Evolutionary conservation across 2,113 vertebrate species (phyloP).

Genomic region (Oxyura jamaicensis): DNA sequence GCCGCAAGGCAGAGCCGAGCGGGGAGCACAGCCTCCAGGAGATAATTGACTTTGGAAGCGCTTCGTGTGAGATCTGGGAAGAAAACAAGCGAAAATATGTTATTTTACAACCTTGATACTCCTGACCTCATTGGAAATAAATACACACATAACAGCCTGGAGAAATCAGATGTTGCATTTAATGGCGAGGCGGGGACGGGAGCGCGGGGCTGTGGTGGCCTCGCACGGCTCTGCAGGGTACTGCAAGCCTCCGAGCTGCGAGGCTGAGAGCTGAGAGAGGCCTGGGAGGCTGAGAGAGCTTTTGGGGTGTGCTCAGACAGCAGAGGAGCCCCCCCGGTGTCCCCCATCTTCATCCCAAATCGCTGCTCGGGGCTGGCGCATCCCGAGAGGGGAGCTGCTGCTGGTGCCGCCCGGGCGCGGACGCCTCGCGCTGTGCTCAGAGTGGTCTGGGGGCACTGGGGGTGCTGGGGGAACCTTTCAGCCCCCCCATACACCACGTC

Average conservation of each 20-base stretch:
- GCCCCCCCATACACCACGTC: accelerated
- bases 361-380: accelerated
- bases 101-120: constrained; percentile 81
- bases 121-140: constrained; percentile 77
- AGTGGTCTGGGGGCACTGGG: accelerated
- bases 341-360: accelerated
- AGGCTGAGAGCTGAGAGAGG: not conserved
- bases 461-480: not conserved
- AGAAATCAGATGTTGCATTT: not conserved
- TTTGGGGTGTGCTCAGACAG: accelerated
- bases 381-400: accelerated
- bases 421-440: accelerated
- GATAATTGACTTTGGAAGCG: constrained; percentile 72
- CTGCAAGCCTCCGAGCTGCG: not conserved
- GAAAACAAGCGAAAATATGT: constrained; percentile 76
- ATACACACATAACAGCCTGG: not conserved
- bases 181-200: not conserved
- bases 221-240: not conserved
- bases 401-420: not conserved
- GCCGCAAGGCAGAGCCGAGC: not conserved
- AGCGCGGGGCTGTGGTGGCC: constrained; percentile 40
- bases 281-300: not conserved
- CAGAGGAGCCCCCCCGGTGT: accelerated
- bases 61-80: constrained; percentile 47
- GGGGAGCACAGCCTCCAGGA: constrained; percentile 8